Conservation (phyloP, 2,888 invertebrate species). For the Papilio elwesi region DNA sequence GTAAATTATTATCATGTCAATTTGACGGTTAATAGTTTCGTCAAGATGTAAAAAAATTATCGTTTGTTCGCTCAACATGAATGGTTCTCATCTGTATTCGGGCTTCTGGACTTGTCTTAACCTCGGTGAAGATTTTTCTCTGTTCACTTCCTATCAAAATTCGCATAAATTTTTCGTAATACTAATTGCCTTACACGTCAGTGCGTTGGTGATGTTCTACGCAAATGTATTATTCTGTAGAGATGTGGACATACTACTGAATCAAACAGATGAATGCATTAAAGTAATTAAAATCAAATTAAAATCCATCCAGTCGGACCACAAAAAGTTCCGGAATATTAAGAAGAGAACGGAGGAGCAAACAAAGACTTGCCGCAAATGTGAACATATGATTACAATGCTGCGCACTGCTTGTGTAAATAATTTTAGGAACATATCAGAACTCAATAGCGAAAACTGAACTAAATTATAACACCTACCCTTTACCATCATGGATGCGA, state of each 20-base stretch:
- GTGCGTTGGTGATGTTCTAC: constrained; percentile 60
- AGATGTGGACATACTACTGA: constrained; percentile 63
- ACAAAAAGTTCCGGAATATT: constrained; percentile 59
- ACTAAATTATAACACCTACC: neutral
- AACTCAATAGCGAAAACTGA: constrained; percentile 21
- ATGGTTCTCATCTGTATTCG: constrained; percentile 46
- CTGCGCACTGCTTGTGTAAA: constrained; percentile 54
- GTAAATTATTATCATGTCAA: constrained; percentile 20
- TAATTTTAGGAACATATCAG: constrained; percentile 38
- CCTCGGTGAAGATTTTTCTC: constrained; percentile 64
- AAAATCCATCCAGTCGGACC: constrained; percentile 60
- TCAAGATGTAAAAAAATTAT: constrained; percentile 39
- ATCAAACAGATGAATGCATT: constrained; percentile 62
- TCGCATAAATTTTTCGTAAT: constrained; percentile 64
- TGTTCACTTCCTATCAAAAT: constrained; percentile 63
- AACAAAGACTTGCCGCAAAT: constrained; percentile 57
- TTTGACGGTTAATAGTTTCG: constrained; percentile 12
- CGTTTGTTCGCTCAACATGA: constrained; percentile 39
- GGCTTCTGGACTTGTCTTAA: constrained; percentile 73
- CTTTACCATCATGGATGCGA: constrained; percentile 16
- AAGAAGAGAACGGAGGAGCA: constrained; percentile 66
- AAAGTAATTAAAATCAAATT: constrained; percentile 65
- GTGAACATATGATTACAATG: constrained; percentile 56
- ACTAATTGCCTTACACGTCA: constrained; percentile 59
- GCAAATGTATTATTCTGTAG: constrained; percentile 69